These are phyloP conservation scores for Lagopus muta DNA, from an alignment of 2,113 vertebrate species.

Conservation along the genomic window DNA sequence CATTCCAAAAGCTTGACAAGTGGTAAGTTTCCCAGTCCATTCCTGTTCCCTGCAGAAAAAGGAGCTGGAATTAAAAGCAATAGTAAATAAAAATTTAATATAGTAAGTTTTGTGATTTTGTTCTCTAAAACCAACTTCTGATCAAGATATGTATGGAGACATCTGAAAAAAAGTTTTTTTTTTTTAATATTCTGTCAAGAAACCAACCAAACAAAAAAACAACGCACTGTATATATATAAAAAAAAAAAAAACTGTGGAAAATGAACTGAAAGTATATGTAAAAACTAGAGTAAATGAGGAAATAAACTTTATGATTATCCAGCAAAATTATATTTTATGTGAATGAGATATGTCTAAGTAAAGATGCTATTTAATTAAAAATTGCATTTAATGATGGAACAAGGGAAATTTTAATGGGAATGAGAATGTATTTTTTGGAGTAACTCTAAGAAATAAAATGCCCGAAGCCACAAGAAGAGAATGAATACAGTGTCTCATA, in stretches of 20 bases:
- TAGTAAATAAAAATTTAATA: not conserved
- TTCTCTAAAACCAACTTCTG: not conserved
- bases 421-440: not conserved
- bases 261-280: not conserved
- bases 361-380: not conserved
- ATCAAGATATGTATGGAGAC: not conserved
- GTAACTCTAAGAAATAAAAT: not conserved
- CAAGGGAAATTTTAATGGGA: not conserved
- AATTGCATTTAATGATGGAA: not conserved
- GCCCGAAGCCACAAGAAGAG: not conserved
- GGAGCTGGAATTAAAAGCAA: not conserved
- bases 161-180: not conserved
- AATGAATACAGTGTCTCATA: not conserved
- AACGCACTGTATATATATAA: too few relatives aligned
- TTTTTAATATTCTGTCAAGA: not conserved
- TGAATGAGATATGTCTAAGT: not conserved
- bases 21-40: not conserved
- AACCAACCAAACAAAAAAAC: not conserved
- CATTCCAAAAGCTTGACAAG: not conserved
- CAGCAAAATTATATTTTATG: not conserved
- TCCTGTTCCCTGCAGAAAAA: not conserved
- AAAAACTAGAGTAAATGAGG: not conserved
- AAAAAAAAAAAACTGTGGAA: not conserved
- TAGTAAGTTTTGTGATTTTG: not conserved
- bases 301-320: not conserved